phyloP scores from a whole-genome alignment of 1,140 invertebrate species.

The Leptopilina boulardi region DNA sequence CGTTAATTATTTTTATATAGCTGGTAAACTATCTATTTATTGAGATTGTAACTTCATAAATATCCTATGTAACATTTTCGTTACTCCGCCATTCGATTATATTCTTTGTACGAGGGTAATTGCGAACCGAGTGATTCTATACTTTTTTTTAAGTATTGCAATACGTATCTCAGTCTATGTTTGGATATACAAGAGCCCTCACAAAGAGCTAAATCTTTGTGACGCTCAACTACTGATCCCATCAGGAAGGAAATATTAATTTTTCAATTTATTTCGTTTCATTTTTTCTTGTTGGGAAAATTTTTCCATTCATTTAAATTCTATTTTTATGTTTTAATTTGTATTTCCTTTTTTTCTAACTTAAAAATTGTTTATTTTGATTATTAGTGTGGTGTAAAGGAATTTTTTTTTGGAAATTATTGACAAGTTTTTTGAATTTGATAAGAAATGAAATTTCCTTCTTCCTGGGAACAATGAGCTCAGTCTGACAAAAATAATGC shows the following conservation, averaged over 20 bases:
- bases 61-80: constrained; percentile 64
- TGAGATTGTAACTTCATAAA: constrained; percentile 69
- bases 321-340: no score
- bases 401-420: not conserved
- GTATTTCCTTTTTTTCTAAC: no score
- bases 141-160: constrained; percentile 19
- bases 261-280: not conserved
- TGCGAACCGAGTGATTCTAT: constrained; percentile 64
- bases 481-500: constrained; percentile 19
- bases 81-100: constrained; percentile 66
- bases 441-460: not conserved
- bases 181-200: constrained; percentile 25
- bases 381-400: not conserved
- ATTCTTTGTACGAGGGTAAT: constrained; percentile 70
- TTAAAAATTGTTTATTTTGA: no score
- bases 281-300: not conserved
- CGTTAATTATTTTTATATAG: constrained; percentile 65
- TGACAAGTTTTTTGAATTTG: not conserved
- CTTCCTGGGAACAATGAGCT: constrained; percentile 19
- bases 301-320: no score
- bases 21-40: constrained; percentile 70
- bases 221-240: constrained; percentile 14
- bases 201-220: constrained; percentile 20
- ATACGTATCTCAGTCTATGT: constrained; percentile 32
- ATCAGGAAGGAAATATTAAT: not conserved